Base-by-base conservation (phyloP, 2,113 vertebrate species). In the Hiodon alosoides region DNA sequence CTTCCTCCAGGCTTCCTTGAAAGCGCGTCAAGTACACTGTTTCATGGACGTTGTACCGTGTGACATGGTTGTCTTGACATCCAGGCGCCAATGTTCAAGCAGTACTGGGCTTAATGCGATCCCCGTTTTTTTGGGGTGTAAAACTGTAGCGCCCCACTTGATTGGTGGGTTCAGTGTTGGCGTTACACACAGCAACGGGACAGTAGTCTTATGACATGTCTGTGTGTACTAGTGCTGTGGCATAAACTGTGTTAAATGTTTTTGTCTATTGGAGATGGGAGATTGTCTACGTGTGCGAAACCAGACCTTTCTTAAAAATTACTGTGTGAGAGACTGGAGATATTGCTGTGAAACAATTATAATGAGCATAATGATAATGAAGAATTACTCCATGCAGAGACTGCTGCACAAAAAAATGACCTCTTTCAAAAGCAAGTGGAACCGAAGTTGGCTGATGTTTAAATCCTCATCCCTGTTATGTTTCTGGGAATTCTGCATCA, bases 241-340 rank as follows among this genome's bases (percentile, higher is more conserved):
- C 60, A 62, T 14, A 62, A n/a, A 62, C n/a, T 66, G 53, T 74
- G 48, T 74, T 67, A 60, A 72, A 13, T 74, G 52, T 67, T 66
- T 74, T 66, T 57, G 53, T 67, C 31, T 57, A 17, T 59, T 31
- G 57, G 64, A 67, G 73, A 74, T 17, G 73, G 54, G 73, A 10
- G 73, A 14, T 13, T 58, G 53, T 66, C 17, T 57, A 46, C 48
- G 64, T 75, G 53, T 75, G 54, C 9, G 46, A 67, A 64, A 60
- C 46, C 13, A 53, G 64, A 74, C 73, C 64, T 46, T 16, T 46
- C 64, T 64, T 59, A 67, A 48, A 54, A 51, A 58, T 74, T 67
- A 74, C 73, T 74, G 64, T 74, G 64, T 74, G 64, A 67, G 73
- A 74, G 53, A 74, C 73, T 67, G 65, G 65, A 67, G 65, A 75